phyloP scores from a whole-genome alignment of 2,888 invertebrate genomes.

The Cyaniris semiargus region DNA sequence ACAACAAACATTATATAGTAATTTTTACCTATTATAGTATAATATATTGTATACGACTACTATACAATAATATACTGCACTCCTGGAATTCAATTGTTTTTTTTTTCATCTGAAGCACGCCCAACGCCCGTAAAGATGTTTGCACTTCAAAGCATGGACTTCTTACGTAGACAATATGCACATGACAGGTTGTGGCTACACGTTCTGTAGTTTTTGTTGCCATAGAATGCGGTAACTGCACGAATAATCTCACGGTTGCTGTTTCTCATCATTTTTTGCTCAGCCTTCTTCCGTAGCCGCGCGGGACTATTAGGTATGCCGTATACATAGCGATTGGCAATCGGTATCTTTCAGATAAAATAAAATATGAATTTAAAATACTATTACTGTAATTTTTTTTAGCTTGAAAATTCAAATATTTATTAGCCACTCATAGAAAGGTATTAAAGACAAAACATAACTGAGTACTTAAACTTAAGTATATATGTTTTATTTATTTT shows the following conservation, averaged over 20 bases:
- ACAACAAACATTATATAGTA: too few species aligned
- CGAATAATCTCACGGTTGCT: conserved; percentile 42
- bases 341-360: not conserved
- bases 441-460: too few species aligned
- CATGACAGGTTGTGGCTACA: conserved; percentile 16
- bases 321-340: not conserved
- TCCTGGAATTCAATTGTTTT: not conserved
- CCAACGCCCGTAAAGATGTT: not conserved
- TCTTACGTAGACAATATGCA: not conserved
- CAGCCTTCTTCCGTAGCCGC: conserved; percentile 38
- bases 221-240: conserved; percentile 35
- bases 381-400: too few species aligned
- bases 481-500: too few species aligned
- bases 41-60: too few species aligned
- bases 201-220: conserved; percentile 37
- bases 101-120: not conserved
- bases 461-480: too few species aligned
- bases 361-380: not conserved
- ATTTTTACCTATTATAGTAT: too few species aligned
- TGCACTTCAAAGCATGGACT: not conserved
- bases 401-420: too few species aligned
- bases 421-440: too few species aligned
- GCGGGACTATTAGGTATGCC: not conserved
- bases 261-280: conserved; percentile 42
- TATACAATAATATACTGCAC: too few species aligned